Conservation (phyloP, 2,888 invertebrate genomes). For the Kryphioiulus occultus region DNA sequence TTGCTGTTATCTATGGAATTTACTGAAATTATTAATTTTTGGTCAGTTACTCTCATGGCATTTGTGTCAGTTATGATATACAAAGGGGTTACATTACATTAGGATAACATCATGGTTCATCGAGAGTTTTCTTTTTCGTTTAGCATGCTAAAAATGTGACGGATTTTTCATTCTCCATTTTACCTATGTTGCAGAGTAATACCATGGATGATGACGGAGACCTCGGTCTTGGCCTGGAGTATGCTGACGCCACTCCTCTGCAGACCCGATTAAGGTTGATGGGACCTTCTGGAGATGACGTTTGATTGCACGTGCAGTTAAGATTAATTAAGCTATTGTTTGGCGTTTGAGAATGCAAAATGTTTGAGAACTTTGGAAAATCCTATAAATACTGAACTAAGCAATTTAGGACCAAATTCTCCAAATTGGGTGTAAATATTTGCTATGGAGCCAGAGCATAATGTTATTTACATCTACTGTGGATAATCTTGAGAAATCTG, state of each 20-base stretch:
- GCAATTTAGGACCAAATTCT: background rate
- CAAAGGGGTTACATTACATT: too few species aligned
- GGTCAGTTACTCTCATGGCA: too few species aligned
- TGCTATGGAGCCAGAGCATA: background rate
- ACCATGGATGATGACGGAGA: constrained; percentile 51
- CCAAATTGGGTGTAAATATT: background rate
- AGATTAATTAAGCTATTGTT: background rate
- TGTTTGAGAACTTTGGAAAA: background rate
- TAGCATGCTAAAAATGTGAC: too few species aligned
- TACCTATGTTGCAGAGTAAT: constrained; percentile 27
- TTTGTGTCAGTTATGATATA: too few species aligned
- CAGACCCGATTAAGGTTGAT: constrained; percentile 54
- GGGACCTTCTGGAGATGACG: constrained; percentile 53
- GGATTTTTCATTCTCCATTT: background rate
- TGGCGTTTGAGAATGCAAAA: background rate
- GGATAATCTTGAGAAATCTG: background rate
- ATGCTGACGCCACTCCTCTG: constrained; percentile 44
- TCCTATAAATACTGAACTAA: background rate
- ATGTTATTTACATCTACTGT: background rate
- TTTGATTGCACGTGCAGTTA: constrained; percentile 7
- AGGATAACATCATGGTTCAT: too few species aligned
- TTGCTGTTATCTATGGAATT: too few species aligned
- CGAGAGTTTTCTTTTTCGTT: too few species aligned
- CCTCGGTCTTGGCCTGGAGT: constrained; percentile 52
- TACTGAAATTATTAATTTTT: too few species aligned